Evolutionary conservation across 1,140 invertebrate species (phyloP).

Genomic region (Caenorhabditis inopinata): DNA sequence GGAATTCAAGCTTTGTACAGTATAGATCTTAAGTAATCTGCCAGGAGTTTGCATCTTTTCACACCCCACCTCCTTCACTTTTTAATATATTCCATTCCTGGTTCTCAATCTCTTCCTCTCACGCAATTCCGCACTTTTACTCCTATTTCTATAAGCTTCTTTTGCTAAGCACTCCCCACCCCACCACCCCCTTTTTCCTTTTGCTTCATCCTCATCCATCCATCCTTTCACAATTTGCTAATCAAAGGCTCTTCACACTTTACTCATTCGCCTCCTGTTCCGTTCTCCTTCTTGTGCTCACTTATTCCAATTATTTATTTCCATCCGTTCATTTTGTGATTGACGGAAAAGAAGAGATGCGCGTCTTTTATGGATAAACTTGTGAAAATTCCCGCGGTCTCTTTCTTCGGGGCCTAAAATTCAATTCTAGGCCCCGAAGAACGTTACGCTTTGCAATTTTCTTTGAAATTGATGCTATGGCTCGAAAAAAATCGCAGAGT

Average conservation of each 20-base stretch:
- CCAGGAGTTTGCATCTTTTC: too few species aligned
- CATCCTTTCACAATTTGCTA: slow-evolving; percentile 9
- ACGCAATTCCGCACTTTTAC: slow-evolving; percentile 15
- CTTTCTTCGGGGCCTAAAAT: too few species aligned
- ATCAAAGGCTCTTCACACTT: slow-evolving; percentile 30
- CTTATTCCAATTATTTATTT: not conserved
- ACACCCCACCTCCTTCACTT: not conserved
- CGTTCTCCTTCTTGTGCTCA: not conserved
- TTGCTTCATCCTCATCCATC: too few species aligned
- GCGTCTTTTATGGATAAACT: too few species aligned
- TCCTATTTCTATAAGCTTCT: not conserved
- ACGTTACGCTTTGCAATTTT: too few species aligned
- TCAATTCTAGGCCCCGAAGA: too few species aligned
- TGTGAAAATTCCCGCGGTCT: too few species aligned
- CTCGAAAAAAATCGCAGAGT: too few species aligned
- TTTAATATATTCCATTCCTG: not conserved
- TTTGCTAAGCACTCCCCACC: not conserved
- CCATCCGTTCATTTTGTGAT: not conserved
- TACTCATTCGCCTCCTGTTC: not conserved
- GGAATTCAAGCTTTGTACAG: too few species aligned
- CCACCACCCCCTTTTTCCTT: not conserved
- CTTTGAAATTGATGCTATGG: too few species aligned
- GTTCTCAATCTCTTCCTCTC: not conserved
- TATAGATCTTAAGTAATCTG: too few species aligned
- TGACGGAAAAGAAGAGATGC: too few species aligned